Base-by-base conservation (phyloP, 1,140 invertebrate genomes). In the Pachypsylla venusta region DNA sequence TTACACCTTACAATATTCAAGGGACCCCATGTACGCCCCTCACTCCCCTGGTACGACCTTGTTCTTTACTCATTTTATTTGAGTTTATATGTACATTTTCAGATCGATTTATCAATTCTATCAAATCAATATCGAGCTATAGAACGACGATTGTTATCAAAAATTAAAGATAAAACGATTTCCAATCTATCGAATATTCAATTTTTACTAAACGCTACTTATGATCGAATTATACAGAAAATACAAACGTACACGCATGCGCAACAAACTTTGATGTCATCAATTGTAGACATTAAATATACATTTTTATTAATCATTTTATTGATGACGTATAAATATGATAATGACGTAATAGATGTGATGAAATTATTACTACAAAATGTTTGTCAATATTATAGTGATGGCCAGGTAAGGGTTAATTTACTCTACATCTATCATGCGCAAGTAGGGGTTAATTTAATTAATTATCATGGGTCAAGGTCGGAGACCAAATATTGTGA, bases 321-420 rank as follows among this genome's bases (percentile, higher is more conserved):
- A 35, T 7, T n/a, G 5, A 22, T 48, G 42, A 48, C 4, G 42
- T 19, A 48, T 10, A 7, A 22, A 10, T n/a, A n/a, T n/a, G n/a
- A 22, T 22, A 22, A 48, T 3, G 42, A 48, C 42, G 42, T n/a
- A 4, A 48, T 7, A n/a, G 42, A 22, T n/a, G 16, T 48, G 22
- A 48, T 48, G 16, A 4, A 4, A 22, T n/a, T 22, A 22, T 48
- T n/a, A 7, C 22, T 48, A 22, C 7, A 48, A 4, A 48, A 22
- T n/a, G 42, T 48, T n/a, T 5, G 42, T 48, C 42, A 48, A 19
- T 4, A 48, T n/a, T 48, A 48, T n/a, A n/a, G 42, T 48, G n/a
- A 48, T 19, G 30, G n/a, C 30, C 42, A 48, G 42, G 42, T 48
- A n/a, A 48, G n/a, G n/a, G n/a, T n/a, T n/a, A n/a, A n/a, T n/a